Percentiles rank a stretch among this genome's conserved stretches.
These are phyloP conservation scores for Leucophenga maculata DNA, from an alignment of 2,888 invertebrate genomes.

Conservation along the genomic window DNA sequence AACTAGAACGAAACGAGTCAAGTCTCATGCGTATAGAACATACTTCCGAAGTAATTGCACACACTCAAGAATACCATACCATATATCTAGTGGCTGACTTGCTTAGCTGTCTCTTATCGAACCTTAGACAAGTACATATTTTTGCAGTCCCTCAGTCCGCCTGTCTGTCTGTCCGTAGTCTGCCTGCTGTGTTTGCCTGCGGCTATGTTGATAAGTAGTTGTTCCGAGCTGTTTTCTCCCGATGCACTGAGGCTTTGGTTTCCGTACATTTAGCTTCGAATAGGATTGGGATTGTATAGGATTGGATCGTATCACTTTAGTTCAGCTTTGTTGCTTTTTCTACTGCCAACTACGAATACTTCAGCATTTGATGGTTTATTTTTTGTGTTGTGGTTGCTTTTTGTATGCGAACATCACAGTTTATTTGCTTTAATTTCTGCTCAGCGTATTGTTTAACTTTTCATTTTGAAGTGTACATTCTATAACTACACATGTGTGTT, in stretches of 20 bases:
- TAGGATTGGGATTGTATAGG: background rate
- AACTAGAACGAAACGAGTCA: too few relatives aligned
- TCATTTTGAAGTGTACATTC: background rate
- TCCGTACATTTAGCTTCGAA: conserved; percentile 7
- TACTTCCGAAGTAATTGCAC: too few relatives aligned
- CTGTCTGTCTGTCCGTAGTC: too few relatives aligned
- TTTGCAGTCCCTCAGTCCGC: too few relatives aligned
- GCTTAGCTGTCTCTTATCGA: background rate
- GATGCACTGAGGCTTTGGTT: background rate
- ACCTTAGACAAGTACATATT: background rate
- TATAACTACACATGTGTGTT: background rate
- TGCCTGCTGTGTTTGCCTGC: conserved; percentile 2
- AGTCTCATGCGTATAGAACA: too few relatives aligned
- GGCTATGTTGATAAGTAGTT: conserved; percentile 3
- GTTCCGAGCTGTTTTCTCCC: background rate
- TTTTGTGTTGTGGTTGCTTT: too few relatives aligned
- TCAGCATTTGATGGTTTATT: too few relatives aligned
- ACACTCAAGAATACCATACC: too few relatives aligned
- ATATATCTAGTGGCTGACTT: background rate
- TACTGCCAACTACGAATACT: too few relatives aligned
- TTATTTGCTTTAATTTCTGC: conserved; percentile 13
- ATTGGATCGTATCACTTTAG: too few relatives aligned
- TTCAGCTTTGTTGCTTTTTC: too few relatives aligned
- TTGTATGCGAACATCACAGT: background rate
- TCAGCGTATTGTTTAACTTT: conserved; percentile 3